A percentile compares a stretch with the other conserved stretches of the same genome.
Conservation (phyloP, 2,888 invertebrate genomes). For the Pherbina coryleti region DNA sequence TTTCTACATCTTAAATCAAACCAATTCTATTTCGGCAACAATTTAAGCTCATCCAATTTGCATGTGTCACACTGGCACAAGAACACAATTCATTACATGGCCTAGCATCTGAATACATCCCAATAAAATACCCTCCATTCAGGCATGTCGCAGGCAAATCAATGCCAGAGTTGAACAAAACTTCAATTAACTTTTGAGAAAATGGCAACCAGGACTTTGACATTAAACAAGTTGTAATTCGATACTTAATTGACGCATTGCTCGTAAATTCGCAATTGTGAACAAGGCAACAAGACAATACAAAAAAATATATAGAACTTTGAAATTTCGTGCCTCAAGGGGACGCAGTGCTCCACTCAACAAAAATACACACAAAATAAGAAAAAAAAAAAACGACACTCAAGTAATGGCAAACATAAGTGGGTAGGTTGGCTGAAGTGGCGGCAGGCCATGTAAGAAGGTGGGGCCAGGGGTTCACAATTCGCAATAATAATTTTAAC, state of each 20-base stretch:
- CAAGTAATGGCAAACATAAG: neutral
- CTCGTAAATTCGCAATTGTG: conserved; percentile 68
- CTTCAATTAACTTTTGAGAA: conserved; percentile 61
- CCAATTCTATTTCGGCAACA: neutral
- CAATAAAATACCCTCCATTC: conserved; percentile 14
- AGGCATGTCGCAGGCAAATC: conserved; percentile 18
- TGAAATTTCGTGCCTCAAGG: conserved; percentile 1
- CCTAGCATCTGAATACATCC: neutral
- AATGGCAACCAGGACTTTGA: conserved; percentile 51
- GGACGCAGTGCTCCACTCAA: neutral
- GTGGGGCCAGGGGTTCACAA: neutral
- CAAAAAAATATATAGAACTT: conserved; percentile 33
- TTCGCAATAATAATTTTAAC: conserved; percentile 23
- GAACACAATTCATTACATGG: conserved; percentile 26
- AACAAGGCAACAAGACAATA: conserved; percentile 37
- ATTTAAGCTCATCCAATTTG: conserved; percentile 31
- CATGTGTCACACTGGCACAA: conserved; percentile 37
- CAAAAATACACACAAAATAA: neutral
- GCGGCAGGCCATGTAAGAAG: neutral
- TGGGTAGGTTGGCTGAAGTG: neutral
- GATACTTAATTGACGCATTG: conserved; percentile 70
- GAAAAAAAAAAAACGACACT: neutral
- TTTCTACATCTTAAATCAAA: too few relatives aligned
- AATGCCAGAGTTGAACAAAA: conserved; percentile 44
- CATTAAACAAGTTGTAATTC: conserved; percentile 70